These are phyloP conservation scores for Heteromormyrus szaboi DNA, from an alignment of 2,797 vertebrate species.

Conservation along the genomic window DNA sequence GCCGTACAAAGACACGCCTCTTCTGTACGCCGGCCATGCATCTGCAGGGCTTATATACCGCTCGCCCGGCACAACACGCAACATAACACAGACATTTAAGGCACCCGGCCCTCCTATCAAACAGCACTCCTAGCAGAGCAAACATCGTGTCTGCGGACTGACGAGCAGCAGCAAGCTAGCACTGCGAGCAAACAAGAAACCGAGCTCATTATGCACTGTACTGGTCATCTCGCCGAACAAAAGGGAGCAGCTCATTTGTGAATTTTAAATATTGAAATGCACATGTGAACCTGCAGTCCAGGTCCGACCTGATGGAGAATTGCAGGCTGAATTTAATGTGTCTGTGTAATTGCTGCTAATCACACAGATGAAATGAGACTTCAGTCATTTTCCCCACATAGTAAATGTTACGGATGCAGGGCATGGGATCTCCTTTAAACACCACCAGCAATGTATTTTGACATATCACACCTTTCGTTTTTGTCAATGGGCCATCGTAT, in stretches of 20 bases:
- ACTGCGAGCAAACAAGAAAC: background rate
- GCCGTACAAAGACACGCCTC: background rate
- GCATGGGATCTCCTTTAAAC: background rate
- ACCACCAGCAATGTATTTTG: background rate
- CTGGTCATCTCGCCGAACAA: background rate
- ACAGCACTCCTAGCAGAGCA: background rate
- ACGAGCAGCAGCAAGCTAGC: background rate
- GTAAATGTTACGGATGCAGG: background rate
- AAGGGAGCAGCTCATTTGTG: background rate
- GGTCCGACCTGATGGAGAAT: background rate
- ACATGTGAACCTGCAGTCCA: background rate
- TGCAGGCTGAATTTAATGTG: background rate
- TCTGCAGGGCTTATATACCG: background rate
- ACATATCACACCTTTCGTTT: background rate
- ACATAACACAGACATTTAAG: background rate
- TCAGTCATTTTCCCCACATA: background rate
- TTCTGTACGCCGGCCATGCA: background rate
- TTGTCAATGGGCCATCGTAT: background rate
- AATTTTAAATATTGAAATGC: background rate
- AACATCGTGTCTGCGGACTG: background rate
- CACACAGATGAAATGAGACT: background rate
- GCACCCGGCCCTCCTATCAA: too few relatives aligned
- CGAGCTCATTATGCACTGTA: background rate
- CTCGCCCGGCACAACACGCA: background rate
- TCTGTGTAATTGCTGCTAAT: background rate